Evolutionary conservation across 1,140 invertebrate species (phyloP).

Genomic region (Zaprionus nigranus): DNA sequence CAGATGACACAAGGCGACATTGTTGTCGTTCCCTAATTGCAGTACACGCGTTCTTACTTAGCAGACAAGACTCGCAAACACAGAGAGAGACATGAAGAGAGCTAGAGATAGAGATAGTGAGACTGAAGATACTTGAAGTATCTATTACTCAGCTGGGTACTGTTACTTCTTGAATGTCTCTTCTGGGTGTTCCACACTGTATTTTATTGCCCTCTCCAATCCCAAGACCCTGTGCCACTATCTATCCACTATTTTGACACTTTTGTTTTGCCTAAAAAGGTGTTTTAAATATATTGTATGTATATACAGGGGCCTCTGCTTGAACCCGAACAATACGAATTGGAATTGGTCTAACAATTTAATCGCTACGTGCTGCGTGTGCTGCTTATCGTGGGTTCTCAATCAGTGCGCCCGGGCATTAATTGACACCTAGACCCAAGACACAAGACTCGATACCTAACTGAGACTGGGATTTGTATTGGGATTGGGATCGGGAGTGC

Average conservation of each 20-base stretch:
- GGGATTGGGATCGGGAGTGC: background rate
- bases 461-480: background rate
- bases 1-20: slow-evolving; percentile 53
- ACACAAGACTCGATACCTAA: slow-evolving; percentile 11
- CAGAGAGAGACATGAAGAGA: background rate
- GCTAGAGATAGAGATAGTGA: slow-evolving; percentile 13
- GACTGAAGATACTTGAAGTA: slow-evolving; percentile 41
- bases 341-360: slow-evolving; percentile 65
- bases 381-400: slow-evolving; percentile 60
- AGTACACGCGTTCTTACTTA: slow-evolving; percentile 75
- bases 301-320: slow-evolving; percentile 64
- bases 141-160: slow-evolving; percentile 41
- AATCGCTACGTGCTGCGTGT: slow-evolving; percentile 49
- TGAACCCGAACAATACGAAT: slow-evolving; percentile 32
- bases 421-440: slow-evolving; percentile 69
- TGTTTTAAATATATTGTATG: slow-evolving; percentile 69
- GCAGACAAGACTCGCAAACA: slow-evolving; percentile 42
- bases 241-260: slow-evolving; percentile 74
- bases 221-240: slow-evolving; percentile 9
- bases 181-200: slow-evolving; percentile 64
- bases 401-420: slow-evolving; percentile 65
- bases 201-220: slow-evolving; percentile 58
- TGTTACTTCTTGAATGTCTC: slow-evolving; percentile 40
- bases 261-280: slow-evolving; percentile 78
- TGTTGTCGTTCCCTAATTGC: slow-evolving; percentile 72